Base-by-base conservation (phyloP, 2,113 vertebrate genomes). In the Cebidichthys violaceus region DNA sequence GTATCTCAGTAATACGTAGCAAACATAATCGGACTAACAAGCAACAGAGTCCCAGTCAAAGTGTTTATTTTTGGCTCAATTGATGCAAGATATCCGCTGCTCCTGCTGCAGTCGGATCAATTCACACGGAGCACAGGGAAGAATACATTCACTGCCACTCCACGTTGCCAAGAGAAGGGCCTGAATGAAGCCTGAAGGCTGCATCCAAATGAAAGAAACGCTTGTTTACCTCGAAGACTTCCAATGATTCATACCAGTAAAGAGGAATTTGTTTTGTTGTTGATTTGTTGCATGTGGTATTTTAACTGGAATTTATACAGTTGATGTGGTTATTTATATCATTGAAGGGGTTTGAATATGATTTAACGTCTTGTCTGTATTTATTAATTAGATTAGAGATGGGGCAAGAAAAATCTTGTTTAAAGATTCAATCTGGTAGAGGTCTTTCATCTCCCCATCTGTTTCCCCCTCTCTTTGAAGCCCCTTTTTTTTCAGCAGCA, bases 91-190 rank as follows among this genome's bases (percentile, higher is more conserved):
- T 41, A 22, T 35, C 39, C 8, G 24, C 64, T 22, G 27, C 59
- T 69, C 31, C 69, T 75, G 75, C 81, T 89, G 75, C 73, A 69
- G 76, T 75, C 43, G 11, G 35, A 86, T 88, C 75, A 66, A 55
- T 76, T 83, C 69, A 86, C 39, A 59, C n/a, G 17, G 15, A 72
- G 69, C 68, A 10, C 6, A 20, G 50, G 35, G 45, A 50, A 9
- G 57, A 75, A 83, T 29, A 10, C 15, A 35, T 84, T 59, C 29
- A 67, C 64, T 59, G 47, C 15, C 59, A 35, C 52, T 75, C 14
- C 4, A 9, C 1, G 39, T 43, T 66, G 70, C 70, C 24, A 27
- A 0, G 17, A 70, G 57, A 29, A 54, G 35, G 37, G 18, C 33
- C 17, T 50, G 27, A 68, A 68, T 50, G 22, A 29, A 57, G n/a